phyloP scores from a whole-genome alignment of 2,113 vertebrate species.

The Pavo muticus region DNA sequence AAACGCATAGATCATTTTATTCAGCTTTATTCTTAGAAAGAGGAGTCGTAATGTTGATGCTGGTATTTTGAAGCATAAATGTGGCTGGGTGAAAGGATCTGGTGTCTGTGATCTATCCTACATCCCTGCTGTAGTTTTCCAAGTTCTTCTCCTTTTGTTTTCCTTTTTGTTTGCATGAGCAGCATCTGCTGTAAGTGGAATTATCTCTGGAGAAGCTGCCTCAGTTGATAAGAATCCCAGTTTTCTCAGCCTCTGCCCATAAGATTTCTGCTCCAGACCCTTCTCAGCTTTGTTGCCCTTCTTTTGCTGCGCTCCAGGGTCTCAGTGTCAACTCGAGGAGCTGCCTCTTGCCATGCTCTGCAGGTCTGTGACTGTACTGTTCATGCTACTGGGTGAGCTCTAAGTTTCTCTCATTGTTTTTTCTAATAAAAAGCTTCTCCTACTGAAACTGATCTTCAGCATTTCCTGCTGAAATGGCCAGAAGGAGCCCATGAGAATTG shows the following conservation, averaged over 20 bases:
- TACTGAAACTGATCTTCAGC: too few relatives aligned
- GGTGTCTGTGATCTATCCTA: not conserved
- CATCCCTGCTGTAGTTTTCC: not conserved
- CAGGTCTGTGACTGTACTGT: not conserved
- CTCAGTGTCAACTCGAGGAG: not conserved
- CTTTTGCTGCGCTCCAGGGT: too few relatives aligned
- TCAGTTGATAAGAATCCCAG: not conserved
- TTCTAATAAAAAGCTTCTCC: not conserved
- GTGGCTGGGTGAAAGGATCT: not conserved
- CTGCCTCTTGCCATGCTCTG: not conserved
- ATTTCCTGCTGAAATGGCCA: not conserved
- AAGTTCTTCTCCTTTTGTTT: not conserved
- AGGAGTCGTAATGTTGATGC: not conserved
- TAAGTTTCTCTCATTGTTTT: not conserved
- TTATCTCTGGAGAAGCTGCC: not conserved
- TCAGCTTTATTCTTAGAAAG: slow-evolving; percentile 39
- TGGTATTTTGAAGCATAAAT: not conserved
- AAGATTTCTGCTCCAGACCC: too few relatives aligned
- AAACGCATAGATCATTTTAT: slow-evolving; percentile 51
- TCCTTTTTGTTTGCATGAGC: not conserved
- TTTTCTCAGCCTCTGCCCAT: too few relatives aligned
- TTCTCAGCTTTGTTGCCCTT: too few relatives aligned
- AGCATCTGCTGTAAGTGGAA: not conserved
- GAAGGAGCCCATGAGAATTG: not conserved
- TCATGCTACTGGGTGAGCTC: not conserved